Evolutionary conservation across 2,888 invertebrate genomes (phyloP), one percentile per base, ranked within the genome.

Genomic region (Hirudinaria manillensis): DNA sequence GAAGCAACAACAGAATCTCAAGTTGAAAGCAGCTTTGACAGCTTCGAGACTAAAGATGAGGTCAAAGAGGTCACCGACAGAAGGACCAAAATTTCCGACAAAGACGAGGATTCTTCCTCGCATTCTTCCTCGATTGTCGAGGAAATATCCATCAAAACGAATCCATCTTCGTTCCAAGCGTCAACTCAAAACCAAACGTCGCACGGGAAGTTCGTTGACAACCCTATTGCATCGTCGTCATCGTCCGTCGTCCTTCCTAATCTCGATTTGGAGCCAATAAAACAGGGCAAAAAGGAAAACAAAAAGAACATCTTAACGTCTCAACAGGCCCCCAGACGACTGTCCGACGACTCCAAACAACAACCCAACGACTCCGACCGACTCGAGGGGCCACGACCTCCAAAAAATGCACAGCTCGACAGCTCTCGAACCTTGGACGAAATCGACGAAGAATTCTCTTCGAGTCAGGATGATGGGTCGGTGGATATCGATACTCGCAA

Each of bases 101-200:
- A 53, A 16, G 24, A 3, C 10, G 29, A 61, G 61, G 24, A 24
- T 27, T 61, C 61, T 24, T 61, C 61, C 4, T 61, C 61, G 10
- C 29, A 24, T 27, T 61, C 61, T 19, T 61, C 61, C 10, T 16
- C 61, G 2, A 61, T 61, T 29, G 24, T 29, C 10, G 61, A n/a
- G 6, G 61, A 61, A 3, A 61, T 61, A 21, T 61, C 61, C 1
- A 16, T 61, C 24, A 61, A 61, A 61, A 61, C 61, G 1, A 27
- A 61, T 29, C 61, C 24, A 29, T 61, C 61, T 61, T 61, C 61
- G 61, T 61, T 61, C 21, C 61, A 61, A 61, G 29, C 19, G 61
- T 61, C 61, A 10, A 29, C 61, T 27, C 61, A 61, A 24, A 61
- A 45, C 10, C 45, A 10, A 45, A 10, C 16, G 13, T 45, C 45